phyloP scores from a whole-genome alignment of 2,888 invertebrate species.

The Petrophora chlorosata region DNA sequence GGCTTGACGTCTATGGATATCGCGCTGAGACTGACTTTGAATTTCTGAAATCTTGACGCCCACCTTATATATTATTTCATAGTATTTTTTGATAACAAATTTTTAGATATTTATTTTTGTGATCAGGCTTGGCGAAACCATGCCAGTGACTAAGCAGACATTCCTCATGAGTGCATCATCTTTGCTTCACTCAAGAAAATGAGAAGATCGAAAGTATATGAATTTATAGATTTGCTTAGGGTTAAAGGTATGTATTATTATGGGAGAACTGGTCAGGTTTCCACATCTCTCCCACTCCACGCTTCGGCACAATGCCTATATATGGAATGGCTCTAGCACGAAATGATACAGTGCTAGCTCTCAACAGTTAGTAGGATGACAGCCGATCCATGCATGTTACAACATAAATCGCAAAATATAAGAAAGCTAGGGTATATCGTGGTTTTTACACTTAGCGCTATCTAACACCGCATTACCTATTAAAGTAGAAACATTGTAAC shows the following conservation, averaged over 20 bases:
- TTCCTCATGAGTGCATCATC: too few species aligned
- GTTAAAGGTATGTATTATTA: too few species aligned
- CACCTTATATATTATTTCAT: too few species aligned
- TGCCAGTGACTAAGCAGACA: too few species aligned
- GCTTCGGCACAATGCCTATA: conserved; percentile 32
- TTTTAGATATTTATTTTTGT: too few species aligned
- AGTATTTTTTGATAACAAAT: too few species aligned
- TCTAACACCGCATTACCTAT: conserved; percentile 63
- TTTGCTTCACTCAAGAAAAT: too few species aligned
- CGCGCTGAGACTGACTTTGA: not conserved
- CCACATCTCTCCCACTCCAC: conserved; percentile 27
- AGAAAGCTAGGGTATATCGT: conserved; percentile 63
- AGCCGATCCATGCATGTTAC: conserved; percentile 71
- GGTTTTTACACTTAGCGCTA: conserved; percentile 69
- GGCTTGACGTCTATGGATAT: not conserved
- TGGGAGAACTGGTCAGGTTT: not conserved
- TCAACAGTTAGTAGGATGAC: conserved; percentile 54
- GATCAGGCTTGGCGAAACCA: too few species aligned
- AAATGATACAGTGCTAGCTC: conserved; percentile 37
- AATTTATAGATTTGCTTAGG: too few species aligned
- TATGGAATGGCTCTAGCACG: conserved; percentile 62
- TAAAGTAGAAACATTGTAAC: conserved; percentile 46
- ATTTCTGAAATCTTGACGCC: too few species aligned
- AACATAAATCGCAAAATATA: conserved; percentile 75
- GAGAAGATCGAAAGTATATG: too few species aligned